These are phyloP conservation scores for Nesospiza acunhae DNA, from an alignment of 2,113 vertebrate genomes.

Conservation along the genomic window DNA sequence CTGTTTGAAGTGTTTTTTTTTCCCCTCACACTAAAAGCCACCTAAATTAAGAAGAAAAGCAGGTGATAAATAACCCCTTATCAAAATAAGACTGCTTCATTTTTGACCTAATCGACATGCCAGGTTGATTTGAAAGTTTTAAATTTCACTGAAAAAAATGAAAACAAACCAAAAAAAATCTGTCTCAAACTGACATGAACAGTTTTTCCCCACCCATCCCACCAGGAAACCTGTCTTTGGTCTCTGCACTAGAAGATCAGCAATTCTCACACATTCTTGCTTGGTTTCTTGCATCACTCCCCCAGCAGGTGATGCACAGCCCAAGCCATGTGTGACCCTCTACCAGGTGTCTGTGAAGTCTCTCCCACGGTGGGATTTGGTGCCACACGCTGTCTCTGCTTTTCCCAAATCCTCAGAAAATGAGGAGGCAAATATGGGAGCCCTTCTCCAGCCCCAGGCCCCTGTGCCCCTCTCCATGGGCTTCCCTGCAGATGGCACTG, in stretches of 20 bases:
- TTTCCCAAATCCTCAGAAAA: not conserved
- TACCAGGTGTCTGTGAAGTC: not conserved
- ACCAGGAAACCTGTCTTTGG: not conserved
- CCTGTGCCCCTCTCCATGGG: not conserved
- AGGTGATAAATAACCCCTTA: not conserved
- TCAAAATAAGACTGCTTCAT: not conserved
- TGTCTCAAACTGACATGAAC: not conserved
- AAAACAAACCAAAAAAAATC: not conserved
- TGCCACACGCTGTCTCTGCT: fast-evolving
- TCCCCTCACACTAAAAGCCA: not conserved
- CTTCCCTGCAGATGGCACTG: slow-evolving; percentile 12
- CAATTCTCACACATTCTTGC: not conserved
- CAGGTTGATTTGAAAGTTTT: not conserved
- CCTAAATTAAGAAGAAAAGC: not conserved
- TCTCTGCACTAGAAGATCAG: not conserved
- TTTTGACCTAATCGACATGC: not conserved
- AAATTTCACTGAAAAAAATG: not conserved
- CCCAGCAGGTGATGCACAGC: fast-evolving
- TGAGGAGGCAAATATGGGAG: not conserved
- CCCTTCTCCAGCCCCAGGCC: not conserved
- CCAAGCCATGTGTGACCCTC: not conserved
- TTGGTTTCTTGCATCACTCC: not conserved
- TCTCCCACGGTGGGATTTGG: fast-evolving
- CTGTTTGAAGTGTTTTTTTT: not conserved
- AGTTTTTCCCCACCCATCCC: fast-evolving